Base-by-base conservation (phyloP, 2,113 vertebrate genomes). In the Pyxicephalus adspersus region DNA sequence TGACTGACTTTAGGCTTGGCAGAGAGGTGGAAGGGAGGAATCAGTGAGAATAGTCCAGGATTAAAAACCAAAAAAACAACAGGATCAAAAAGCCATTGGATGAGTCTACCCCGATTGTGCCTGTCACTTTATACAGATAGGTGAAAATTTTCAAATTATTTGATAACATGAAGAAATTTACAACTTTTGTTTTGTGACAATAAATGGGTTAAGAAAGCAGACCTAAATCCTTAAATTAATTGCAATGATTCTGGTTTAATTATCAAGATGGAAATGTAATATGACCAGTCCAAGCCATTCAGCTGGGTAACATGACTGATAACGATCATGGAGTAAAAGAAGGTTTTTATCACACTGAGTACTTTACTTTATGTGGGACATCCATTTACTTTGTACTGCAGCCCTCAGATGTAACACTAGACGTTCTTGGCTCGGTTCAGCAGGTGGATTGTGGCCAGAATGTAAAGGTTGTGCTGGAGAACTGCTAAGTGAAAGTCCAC, bases 291-390 rank as follows among this genome's bases (percentile, higher is more conserved):
- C 17, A 77, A 28, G 25, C 61, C 45, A 54, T 77, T 77, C 50
- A 77, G 29, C 26, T 3, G 54, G 75, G 65, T 77, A 65, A 65
- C 65, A 77, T 65, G 61, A 26, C 60, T 54, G 75, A 77, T 77
- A 77, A 77, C 60, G 55, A 65, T 77, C 50, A 65, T 19, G 26
- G 20, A 54, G 45, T 54, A 64, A 77, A 65, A 77, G 38, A 19
- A 28, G 63, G 18, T 77, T 18, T n/a, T 45, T 55, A 25, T 65
- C 61, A 31, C 26, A 13, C 54, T 65, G 34, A 64, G 13, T 52
- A 17, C 65, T 77, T 65, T 54, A 29, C 22, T n/a, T 45, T 54
- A 31, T 64, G n/a, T 55, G 18, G 4, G 45, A 31, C 9, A 19
- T n/a, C 19, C 19, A 1, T 64, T 64, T 23, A 34, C 74, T 64